Conservation (phyloP, 2,888 invertebrate species). For the Xestoiulus laeticollis region DNA sequence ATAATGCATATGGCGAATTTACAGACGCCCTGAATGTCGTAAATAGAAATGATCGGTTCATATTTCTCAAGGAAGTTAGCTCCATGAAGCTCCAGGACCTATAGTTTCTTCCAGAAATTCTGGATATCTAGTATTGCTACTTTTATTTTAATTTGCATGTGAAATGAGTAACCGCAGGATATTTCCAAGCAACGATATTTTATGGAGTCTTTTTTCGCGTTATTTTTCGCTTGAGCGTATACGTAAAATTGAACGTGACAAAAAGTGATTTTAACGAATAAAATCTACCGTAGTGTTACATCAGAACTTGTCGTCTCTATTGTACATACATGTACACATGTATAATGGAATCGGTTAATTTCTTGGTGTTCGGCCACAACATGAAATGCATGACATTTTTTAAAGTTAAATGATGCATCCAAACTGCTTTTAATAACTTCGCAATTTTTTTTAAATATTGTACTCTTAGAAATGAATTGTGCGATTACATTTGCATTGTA, state of each 20-base stretch:
- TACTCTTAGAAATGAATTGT: too few species aligned
- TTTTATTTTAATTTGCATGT: constrained; percentile 7
- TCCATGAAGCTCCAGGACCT: not conserved
- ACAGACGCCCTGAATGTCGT: not conserved
- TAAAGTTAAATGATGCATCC: not conserved
- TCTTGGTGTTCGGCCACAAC: not conserved
- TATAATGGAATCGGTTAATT: too few species aligned
- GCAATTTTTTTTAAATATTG: too few species aligned
- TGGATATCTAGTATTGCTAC: not conserved
- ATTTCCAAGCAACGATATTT: not conserved
- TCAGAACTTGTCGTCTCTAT: not conserved
- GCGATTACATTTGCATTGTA: too few species aligned
- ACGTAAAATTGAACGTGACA: constrained; percentile 5
- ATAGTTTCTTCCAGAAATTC: not conserved
- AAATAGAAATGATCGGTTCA: not conserved
- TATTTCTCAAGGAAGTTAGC: not conserved
- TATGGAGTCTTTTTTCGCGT: not conserved
- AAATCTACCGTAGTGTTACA: not conserved
- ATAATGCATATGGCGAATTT: not conserved
- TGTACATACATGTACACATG: not conserved
- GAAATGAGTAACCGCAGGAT: not conserved
- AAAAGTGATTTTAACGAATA: not conserved
- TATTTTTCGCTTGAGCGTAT: not conserved
- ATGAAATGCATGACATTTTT: not conserved
- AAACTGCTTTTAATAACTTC: not conserved